A percentile compares a stretch with the other conserved stretches of the same genome.
Conservation (phyloP, 2,113 vertebrate species). For the Argyrosomus japonicus region DNA sequence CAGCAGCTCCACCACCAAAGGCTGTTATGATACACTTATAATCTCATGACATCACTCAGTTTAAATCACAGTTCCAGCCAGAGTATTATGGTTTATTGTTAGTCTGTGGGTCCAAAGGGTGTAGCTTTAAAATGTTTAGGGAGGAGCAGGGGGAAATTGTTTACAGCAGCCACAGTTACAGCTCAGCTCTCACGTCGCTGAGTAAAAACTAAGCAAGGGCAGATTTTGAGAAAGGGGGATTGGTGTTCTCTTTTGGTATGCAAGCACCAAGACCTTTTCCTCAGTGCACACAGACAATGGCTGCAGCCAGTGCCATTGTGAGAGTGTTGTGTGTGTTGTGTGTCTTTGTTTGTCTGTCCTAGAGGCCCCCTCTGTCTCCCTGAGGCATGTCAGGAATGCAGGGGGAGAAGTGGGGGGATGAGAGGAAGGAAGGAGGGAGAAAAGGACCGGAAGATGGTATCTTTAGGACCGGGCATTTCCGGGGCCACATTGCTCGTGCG, state of each 20-base stretch:
- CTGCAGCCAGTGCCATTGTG: conserved; percentile 68
- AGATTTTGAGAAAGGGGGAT: conserved; percentile 27
- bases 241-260: conserved; percentile 67
- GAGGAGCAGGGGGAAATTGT: conserved; percentile 36
- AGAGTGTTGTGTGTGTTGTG: conserved; percentile 64
- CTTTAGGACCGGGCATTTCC: conserved; percentile 38
- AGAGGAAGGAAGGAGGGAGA: conserved; percentile 49
- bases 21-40: conserved; percentile 39
- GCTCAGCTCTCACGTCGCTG: not conserved
- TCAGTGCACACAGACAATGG: conserved; percentile 75
- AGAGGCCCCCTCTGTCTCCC: conserved; percentile 72
- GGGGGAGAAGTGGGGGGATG: conserved; percentile 65
- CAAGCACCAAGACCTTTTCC: conserved; percentile 64
- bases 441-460: conserved; percentile 64
- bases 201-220: conserved; percentile 14
- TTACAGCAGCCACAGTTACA: conserved; percentile 34
- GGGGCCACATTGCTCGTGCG: conserved; percentile 38
- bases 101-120: conserved; percentile 38
- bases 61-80: conserved; percentile 41
- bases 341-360: conserved; percentile 73
- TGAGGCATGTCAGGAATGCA: conserved; percentile 81
- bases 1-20: conserved; percentile 23
- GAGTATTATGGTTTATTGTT: conserved; percentile 34
- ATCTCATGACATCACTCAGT: conserved; percentile 46
- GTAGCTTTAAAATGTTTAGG: conserved; percentile 43